phyloP scores from a whole-genome alignment of 1,140 invertebrate species.

The Pollicipes pollicipes region DNA sequence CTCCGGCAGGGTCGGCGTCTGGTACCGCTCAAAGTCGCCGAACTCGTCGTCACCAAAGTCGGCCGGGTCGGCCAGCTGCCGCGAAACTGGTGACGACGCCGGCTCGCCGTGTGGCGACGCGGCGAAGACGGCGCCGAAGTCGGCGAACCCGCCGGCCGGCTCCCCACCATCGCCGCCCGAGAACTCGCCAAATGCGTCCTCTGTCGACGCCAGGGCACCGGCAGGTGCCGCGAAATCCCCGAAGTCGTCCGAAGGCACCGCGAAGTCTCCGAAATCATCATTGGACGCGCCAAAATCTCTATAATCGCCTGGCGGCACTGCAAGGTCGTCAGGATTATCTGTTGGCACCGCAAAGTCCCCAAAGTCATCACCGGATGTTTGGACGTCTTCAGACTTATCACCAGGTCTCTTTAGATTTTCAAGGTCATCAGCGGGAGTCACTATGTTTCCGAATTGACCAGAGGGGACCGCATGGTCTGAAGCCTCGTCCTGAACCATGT shows the following conservation, averaged over 20 bases:
- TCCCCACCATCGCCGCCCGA: background rate
- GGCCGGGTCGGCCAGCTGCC: background rate
- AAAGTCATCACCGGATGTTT: slow-evolving; percentile 20
- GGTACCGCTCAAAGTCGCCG: background rate
- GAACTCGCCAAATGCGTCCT: background rate
- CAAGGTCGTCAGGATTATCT: no score
- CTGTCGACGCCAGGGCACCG: no score
- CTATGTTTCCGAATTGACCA: no score
- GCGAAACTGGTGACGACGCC: no score
- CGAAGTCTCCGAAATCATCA: background rate
- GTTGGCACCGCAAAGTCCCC: background rate
- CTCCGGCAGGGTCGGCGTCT: background rate
- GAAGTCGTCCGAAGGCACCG: background rate
- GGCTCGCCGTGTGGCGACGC: no score
- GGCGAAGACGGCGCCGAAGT: background rate
- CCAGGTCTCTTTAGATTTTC: no score
- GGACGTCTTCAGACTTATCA: no score
- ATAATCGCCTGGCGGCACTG: no score
- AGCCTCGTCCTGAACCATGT: no score
- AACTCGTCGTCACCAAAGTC: background rate
- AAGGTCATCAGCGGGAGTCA: no score
- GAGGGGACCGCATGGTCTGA: no score
- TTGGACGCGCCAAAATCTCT: background rate
- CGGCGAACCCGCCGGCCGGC: background rate
- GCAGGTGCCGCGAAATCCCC: background rate